Percentiles rank a stretch among this genome's conserved stretches.
phyloP scores from a whole-genome alignment of 2,797 vertebrate genomes.

The Rhabdomys pumilio region DNA sequence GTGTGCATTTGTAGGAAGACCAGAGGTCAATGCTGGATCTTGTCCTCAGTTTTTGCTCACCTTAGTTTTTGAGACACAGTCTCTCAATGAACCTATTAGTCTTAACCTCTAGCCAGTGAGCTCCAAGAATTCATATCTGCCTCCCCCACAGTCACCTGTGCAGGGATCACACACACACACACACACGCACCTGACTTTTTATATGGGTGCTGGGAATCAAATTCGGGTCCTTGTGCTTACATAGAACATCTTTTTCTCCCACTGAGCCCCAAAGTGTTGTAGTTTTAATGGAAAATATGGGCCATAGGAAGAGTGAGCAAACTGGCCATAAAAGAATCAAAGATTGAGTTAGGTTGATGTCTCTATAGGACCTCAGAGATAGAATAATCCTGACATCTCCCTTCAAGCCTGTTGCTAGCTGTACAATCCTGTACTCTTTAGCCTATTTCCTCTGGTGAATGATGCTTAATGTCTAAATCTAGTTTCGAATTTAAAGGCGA shows the following conservation, averaged over 20 bases:
- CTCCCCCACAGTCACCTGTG: background rate
- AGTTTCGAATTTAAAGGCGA: constrained; percentile 74
- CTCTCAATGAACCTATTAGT: background rate
- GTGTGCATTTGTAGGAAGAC: background rate
- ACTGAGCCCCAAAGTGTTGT: background rate
- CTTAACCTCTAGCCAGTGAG: background rate
- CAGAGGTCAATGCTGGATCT: background rate
- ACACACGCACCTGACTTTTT: background rate
- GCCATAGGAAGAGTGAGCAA: background rate
- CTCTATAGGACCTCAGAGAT: background rate
- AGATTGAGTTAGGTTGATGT: background rate
- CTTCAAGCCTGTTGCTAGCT: constrained; percentile 4
- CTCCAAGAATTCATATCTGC: background rate
- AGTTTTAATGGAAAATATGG: background rate
- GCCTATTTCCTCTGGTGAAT: background rate
- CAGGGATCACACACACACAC: background rate
- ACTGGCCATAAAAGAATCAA: background rate
- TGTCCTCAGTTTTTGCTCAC: background rate
- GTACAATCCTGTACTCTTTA: background rate
- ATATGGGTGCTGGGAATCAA: background rate
- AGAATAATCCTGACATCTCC: background rate
- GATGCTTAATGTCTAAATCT: constrained; percentile 39
- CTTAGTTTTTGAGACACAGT: background rate
- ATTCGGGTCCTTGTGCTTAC: background rate
- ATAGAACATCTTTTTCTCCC: background rate